phyloP scores from a whole-genome alignment of 2,888 invertebrate genomes.

The Cephus sareptanus region DNA sequence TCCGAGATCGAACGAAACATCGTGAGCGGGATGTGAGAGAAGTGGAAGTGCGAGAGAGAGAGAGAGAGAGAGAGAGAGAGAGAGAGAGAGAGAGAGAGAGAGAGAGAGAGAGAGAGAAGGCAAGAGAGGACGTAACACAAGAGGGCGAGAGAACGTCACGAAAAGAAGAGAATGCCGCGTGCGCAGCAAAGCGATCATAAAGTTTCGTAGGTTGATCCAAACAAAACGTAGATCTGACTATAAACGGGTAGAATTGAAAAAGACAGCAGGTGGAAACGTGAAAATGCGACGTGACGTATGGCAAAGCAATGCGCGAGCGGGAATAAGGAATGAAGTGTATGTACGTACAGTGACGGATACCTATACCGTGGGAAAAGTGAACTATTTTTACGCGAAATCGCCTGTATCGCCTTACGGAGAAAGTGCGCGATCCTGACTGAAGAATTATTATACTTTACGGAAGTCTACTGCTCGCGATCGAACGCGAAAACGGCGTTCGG shows the following conservation, averaged over 20 bases:
- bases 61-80: constrained; percentile 20
- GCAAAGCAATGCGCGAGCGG: neutral
- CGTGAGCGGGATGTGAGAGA: constrained; percentile 14
- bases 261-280: neutral
- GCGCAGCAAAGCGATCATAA: neutral
- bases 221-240: neutral
- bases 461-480: neutral
- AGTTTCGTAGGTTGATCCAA: neutral
- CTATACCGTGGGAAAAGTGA: neutral
- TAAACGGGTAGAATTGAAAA: neutral
- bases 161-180: neutral
- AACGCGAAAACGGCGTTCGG: neutral
- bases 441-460: neutral
- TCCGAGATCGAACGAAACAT: constrained; percentile 24
- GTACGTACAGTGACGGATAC: neutral
- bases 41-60: constrained; percentile 20
- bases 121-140: neutral
- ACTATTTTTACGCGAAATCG: neutral
- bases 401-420: neutral
- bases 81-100: constrained; percentile 8
- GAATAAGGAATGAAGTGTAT: neutral
- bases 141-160: neutral
- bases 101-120: constrained; percentile 23
- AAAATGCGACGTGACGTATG: neutral
- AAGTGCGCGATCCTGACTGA: neutral